Evolutionary conservation across 2,888 invertebrate genomes (phyloP).

Genomic region (Schizaphis graminum): DNA sequence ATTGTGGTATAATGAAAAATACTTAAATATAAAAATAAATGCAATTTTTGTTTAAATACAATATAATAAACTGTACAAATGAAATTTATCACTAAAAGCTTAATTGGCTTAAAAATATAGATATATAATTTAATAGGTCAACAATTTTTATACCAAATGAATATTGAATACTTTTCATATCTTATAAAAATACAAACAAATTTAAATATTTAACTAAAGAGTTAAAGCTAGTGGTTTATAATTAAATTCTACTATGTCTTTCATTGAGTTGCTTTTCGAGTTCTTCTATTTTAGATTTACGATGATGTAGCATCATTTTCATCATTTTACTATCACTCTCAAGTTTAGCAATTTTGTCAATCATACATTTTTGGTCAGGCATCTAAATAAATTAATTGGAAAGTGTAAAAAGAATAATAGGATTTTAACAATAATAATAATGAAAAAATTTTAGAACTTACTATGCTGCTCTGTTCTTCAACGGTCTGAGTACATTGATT

Average conservation of each 20-base stretch:
- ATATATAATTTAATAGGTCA: neutral
- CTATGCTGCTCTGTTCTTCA: conserved; percentile 48
- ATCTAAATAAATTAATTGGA: conserved; percentile 19
- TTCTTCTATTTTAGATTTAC: conserved; percentile 55
- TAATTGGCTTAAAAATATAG: neutral
- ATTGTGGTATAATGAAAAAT: too few relatives aligned
- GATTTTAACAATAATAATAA: neutral
- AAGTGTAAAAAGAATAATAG: neutral
- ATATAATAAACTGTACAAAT: neutral
- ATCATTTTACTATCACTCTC: conserved; percentile 55
- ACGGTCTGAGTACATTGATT: conserved; percentile 48
- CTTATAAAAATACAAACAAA: neutral
- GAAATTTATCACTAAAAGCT: neutral
- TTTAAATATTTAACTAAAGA: neutral
- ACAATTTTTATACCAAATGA: neutral
- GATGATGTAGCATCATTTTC: conserved; percentile 52
- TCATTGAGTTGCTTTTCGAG: conserved; percentile 58
- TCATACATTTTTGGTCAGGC: conserved; percentile 10
- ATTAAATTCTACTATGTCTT: neutral
- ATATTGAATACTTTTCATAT: neutral
- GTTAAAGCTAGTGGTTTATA: neutral
- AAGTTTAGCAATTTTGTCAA: conserved; percentile 44
- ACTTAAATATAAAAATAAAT: neutral
- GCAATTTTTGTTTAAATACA: neutral
- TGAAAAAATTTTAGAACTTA: neutral